Evolutionary conservation across 2,888 invertebrate species (phyloP).

Genomic region (Eurois occulta): DNA sequence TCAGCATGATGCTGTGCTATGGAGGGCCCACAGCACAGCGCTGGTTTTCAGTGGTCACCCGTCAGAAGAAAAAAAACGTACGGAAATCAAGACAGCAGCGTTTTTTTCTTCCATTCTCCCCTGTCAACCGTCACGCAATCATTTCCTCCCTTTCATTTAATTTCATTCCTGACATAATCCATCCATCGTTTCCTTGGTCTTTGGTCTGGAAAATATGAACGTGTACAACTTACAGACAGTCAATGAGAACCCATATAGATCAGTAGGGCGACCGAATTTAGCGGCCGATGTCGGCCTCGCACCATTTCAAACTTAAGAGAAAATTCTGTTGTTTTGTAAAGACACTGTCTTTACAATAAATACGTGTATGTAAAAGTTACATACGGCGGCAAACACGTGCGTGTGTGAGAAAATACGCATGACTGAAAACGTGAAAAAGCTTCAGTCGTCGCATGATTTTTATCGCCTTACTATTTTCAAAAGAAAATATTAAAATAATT

Average conservation of each 20-base stretch:
- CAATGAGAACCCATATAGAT: background rate
- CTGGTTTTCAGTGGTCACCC: too few species aligned
- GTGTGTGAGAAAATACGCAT: background rate
- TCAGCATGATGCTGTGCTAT: too few species aligned
- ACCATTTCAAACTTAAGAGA: background rate
- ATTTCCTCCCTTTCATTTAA: too few species aligned
- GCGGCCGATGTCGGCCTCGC: background rate
- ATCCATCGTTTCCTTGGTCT: background rate
- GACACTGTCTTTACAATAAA: background rate
- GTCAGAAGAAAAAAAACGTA: too few species aligned
- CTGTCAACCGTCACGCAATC: too few species aligned
- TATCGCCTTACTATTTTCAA: conserved; percentile 18
- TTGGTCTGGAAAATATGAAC: too few species aligned
- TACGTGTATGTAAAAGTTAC: background rate
- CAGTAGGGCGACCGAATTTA: background rate
- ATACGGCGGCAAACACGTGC: background rate
- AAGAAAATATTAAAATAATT: conserved; percentile 28
- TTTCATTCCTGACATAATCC: too few species aligned
- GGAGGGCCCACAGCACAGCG: too few species aligned
- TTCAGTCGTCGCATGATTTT: background rate
- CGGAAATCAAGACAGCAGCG: too few species aligned
- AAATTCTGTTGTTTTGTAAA: background rate
- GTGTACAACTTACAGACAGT: background rate
- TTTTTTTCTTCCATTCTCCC: too few species aligned
- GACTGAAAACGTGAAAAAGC: conserved; percentile 9